phyloP scores from a whole-genome alignment of 2,888 invertebrate species.

The Amiota mariae region DNA sequence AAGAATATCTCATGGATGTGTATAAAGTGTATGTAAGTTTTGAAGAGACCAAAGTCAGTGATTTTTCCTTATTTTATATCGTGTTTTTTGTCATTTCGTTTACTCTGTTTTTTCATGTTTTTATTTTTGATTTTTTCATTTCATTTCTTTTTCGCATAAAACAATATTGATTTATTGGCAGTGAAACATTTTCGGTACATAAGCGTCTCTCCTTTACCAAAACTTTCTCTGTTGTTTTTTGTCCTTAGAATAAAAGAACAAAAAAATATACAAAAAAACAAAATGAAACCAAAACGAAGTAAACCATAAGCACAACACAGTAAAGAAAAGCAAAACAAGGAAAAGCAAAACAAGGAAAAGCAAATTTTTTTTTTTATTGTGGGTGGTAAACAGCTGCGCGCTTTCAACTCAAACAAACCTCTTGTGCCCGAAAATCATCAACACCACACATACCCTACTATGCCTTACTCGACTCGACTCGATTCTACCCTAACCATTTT shows the following conservation, averaged over 20 bases:
- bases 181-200: conserved; percentile 62
- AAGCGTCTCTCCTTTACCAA: conserved; percentile 41
- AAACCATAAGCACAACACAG: neutral
- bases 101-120: neutral
- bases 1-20: no score
- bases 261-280: conserved; percentile 24
- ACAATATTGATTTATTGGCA: conserved; percentile 66
- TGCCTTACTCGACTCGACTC: no score
- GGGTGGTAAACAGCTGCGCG: conserved; percentile 11
- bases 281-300: conserved; percentile 10
- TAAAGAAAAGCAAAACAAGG: neutral
- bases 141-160: conserved; percentile 59
- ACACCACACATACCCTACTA: no score
- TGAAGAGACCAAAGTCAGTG: no score
- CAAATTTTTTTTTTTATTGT: neutral
- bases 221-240: neutral
- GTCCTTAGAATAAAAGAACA: no score
- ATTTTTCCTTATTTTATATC: neutral
- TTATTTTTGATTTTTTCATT: conserved; percentile 36
- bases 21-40: no score
- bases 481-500: no score
- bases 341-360: neutral
- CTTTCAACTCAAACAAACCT: neutral
- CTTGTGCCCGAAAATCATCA: neutral
- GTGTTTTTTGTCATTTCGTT: neutral